A percentile compares a stretch with the other conserved stretches of the same genome.
Conservation (phyloP, 2,797 vertebrate species). For the Micropoecilia bifurca region DNA sequence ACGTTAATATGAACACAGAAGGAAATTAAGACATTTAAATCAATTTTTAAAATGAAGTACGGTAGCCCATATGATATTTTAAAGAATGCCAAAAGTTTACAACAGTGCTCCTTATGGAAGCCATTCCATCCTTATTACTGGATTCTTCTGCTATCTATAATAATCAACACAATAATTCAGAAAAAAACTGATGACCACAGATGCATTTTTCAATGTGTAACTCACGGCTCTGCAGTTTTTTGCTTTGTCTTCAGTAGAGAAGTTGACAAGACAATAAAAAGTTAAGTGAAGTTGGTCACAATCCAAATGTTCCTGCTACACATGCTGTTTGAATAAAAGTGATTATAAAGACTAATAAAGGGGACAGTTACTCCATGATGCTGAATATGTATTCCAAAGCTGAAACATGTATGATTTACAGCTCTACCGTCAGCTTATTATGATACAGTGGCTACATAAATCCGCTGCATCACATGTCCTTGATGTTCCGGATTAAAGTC, state of each 20-base stretch:
- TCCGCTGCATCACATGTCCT: constrained; percentile 43
- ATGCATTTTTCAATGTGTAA: constrained; percentile 38
- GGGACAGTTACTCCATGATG: constrained; percentile 25
- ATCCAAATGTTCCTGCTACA: constrained; percentile 29
- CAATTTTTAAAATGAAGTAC: not conserved
- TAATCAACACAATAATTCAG: not conserved
- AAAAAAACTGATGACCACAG: constrained; percentile 29
- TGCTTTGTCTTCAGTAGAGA: constrained; percentile 12
- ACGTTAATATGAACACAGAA: not conserved
- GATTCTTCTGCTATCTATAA: constrained; percentile 3
- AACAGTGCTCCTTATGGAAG: not conserved
- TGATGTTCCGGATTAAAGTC: constrained; percentile 48
- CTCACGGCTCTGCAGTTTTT: constrained; percentile 51
- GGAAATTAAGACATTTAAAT: not conserved
- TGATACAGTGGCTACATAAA: constrained; percentile 33
- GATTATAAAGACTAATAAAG: constrained; percentile 37
- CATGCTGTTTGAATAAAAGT: constrained; percentile 33
- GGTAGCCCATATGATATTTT: not conserved
- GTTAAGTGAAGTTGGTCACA: constrained; percentile 36
- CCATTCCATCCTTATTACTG: not conserved
- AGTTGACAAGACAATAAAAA: constrained; percentile 34
- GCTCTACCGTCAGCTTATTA: constrained; percentile 14
- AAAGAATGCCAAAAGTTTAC: not conserved
- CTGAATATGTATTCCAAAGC: constrained; percentile 21
- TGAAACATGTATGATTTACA: constrained; percentile 35